phyloP scores from a whole-genome alignment of 2,797 vertebrate species.

The Yasuhikotakia modesta region DNA sequence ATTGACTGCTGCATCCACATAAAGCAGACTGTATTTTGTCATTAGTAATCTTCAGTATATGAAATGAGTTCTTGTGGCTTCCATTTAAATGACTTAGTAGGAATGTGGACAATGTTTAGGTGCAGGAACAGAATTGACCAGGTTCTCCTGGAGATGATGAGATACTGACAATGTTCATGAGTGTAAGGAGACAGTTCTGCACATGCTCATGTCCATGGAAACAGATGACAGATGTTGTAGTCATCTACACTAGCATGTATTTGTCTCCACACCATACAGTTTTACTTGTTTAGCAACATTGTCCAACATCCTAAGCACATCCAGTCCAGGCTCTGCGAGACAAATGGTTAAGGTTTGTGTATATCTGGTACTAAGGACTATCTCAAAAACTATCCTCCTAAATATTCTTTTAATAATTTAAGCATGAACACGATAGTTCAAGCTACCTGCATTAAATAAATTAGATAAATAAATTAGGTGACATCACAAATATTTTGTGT shows the following conservation, averaged over 20 bases:
- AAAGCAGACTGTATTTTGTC: background rate
- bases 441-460: too few relatives aligned
- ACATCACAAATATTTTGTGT: background rate
- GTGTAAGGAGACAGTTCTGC: conserved; percentile 96
- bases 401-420: too few relatives aligned
- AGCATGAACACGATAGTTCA: too few relatives aligned
- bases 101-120: background rate
- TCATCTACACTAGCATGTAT: conserved; percentile 83
- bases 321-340: conserved; percentile 70
- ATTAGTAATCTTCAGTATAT: conserved; percentile 5
- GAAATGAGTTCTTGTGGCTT: conserved; percentile 28
- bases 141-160: background rate
- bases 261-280: conserved; percentile 74
- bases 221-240: conserved; percentile 96
- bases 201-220: conserved; percentile 98
- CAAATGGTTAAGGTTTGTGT: background rate
- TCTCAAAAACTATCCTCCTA: background rate
- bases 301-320: conserved; percentile 71
- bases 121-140: conserved; percentile 3
- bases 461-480: background rate
- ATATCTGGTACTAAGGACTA: background rate
- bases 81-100: background rate
- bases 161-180: conserved; percentile 97
- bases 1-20: conserved; percentile 5
- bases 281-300: conserved; percentile 78